A percentile compares a stretch with the other conserved stretches of the same genome.
phyloP scores from a whole-genome alignment of 2,797 vertebrate species.

The Crocodylus rhombifer region DNA sequence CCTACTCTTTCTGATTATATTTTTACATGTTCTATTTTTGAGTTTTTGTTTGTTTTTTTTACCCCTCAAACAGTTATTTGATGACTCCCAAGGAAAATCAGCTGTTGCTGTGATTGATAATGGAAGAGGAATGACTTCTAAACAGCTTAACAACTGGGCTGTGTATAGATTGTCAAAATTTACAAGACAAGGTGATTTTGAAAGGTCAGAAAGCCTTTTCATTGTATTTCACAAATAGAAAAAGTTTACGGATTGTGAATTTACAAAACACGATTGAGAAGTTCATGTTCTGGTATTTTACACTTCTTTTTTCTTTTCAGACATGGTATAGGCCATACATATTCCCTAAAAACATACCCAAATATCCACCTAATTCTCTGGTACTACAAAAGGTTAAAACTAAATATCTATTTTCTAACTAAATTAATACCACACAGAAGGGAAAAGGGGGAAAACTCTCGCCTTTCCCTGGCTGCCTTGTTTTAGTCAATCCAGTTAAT shows the following conservation, averaged over 20 bases:
- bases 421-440: background rate
- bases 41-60: background rate
- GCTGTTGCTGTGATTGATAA: constrained; percentile 92
- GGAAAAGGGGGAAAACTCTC: accelerated
- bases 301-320: too few relatives aligned
- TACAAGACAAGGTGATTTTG: constrained; percentile 79
- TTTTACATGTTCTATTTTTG: background rate
- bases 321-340: too few relatives aligned
- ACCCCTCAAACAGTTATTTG: constrained; percentile 85
- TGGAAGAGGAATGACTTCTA: constrained; percentile 93
- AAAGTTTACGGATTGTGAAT: background rate
- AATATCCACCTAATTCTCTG: background rate
- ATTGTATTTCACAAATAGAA: constrained; percentile 23
- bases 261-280: background rate
- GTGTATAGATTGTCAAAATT: constrained; percentile 95
- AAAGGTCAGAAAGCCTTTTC: constrained; percentile 83
- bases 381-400: background rate
- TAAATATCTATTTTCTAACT: background rate
- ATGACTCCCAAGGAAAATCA: constrained; percentile 89
- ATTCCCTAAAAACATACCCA: background rate
- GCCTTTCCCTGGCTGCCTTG: background rate
- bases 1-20: background rate
- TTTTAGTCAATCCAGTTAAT: accelerated
- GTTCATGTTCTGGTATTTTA: background rate
- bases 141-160: constrained; percentile 96